phyloP scores from a whole-genome alignment of 2,797 vertebrate species.

The Protonibea diacanthus region DNA sequence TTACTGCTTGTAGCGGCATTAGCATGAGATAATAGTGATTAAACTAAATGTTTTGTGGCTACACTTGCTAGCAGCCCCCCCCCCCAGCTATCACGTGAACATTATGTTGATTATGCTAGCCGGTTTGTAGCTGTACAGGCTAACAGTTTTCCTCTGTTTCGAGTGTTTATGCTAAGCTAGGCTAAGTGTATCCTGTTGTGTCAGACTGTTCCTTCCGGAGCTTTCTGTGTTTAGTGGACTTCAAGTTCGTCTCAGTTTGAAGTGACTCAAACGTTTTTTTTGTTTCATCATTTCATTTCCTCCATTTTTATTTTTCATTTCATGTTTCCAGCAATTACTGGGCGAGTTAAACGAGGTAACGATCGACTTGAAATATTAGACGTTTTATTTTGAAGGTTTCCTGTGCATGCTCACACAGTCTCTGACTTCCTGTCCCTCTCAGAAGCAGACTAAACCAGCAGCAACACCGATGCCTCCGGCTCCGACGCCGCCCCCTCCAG shows the following conservation, averaged over 20 bases:
- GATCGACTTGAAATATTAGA: too few relatives aligned
- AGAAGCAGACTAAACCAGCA: slow-evolving; percentile 89
- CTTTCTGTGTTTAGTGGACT: too few relatives aligned
- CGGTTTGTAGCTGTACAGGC: background rate
- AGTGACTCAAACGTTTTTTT: background rate
- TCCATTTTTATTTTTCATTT: slow-evolving; percentile 70
- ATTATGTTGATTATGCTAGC: background rate
- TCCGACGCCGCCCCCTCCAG: slow-evolving; percentile 75
- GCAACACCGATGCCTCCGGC: slow-evolving; percentile 74
- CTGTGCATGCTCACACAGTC: too few relatives aligned
- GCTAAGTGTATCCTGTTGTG: background rate
- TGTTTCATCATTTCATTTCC: slow-evolving; percentile 18
- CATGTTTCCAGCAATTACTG: slow-evolving; percentile 91
- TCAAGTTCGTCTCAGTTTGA: too few relatives aligned
- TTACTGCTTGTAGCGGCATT: background rate
- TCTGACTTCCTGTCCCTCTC: slow-evolving; percentile 29
- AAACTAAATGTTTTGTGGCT: background rate
- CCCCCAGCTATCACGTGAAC: too few relatives aligned
- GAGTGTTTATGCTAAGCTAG: background rate
- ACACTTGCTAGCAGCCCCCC: background rate
- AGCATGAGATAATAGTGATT: background rate
- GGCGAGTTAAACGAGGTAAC: slow-evolving; percentile 97
- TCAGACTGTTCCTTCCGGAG: slow-evolving; percentile 38
- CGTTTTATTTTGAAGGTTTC: too few relatives aligned
- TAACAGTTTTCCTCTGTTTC: too few relatives aligned